Evolutionary conservation across 2,113 vertebrate species (phyloP).

Genomic region (Pterophyllum scalare): DNA sequence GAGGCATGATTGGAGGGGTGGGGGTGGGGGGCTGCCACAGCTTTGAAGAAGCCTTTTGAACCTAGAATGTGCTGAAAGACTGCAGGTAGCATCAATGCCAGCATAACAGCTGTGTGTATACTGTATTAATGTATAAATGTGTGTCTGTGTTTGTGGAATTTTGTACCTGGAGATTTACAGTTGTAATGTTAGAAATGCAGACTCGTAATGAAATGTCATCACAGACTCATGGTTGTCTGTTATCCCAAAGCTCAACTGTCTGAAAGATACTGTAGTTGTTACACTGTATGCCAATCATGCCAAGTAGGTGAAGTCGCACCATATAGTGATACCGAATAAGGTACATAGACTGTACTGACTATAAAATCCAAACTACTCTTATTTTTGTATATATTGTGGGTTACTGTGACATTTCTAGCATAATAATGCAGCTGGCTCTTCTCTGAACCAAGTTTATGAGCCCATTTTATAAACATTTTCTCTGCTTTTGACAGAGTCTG

Average conservation of each 20-base stretch:
- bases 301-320: not conserved
- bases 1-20: constrained; percentile 45
- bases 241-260: not conserved
- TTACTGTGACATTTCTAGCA: constrained; percentile 3
- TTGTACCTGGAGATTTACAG: not conserved
- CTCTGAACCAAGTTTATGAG: not conserved
- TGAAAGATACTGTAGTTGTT: not conserved
- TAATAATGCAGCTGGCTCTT: not conserved
- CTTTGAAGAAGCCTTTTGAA: constrained; percentile 77
- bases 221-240: not conserved
- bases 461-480: not conserved
- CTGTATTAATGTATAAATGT: constrained; percentile 18
- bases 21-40: constrained; percentile 17
- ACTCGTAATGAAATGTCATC: constrained; percentile 38
- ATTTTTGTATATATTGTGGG: not conserved
- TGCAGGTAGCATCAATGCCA: constrained; percentile 53
- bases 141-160: constrained; percentile 5
- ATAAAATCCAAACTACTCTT: not conserved
- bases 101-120: constrained; percentile 72
- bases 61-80: constrained; percentile 71
- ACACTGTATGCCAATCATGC: not conserved
- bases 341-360: not conserved
- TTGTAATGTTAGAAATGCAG: constrained; percentile 8
- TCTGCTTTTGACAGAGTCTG: not conserved
- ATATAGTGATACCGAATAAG: not conserved